phyloP scores from a whole-genome alignment of 2,113 vertebrate genomes.

The Phycodurus eques region DNA sequence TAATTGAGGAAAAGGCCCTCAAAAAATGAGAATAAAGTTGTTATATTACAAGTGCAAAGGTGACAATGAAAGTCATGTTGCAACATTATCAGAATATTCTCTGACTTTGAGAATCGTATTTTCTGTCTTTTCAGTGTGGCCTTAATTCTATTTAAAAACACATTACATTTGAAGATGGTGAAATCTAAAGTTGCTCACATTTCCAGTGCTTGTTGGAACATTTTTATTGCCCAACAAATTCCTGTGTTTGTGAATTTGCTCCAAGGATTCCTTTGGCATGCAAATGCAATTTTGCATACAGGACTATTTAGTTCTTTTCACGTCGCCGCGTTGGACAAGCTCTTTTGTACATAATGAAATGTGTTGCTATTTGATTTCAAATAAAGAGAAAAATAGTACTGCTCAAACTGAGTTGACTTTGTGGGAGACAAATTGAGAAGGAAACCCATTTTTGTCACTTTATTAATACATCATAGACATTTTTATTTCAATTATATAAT shows the following conservation, averaged over 20 bases:
- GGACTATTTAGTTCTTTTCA: not conserved
- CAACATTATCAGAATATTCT: not conserved
- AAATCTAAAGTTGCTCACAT: no score
- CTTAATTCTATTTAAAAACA: no score
- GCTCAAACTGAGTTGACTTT: not conserved
- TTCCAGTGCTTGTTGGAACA: no score
- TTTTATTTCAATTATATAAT: slow-evolving; percentile 74
- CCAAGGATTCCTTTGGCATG: not conserved
- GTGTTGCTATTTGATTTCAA: not conserved
- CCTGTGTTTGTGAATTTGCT: no score
- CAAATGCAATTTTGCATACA: not conserved
- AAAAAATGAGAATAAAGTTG: no score
- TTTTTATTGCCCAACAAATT: not conserved
- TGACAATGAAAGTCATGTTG: no score
- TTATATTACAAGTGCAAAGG: no score
- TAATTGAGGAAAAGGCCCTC: not conserved
- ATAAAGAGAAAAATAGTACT: not conserved
- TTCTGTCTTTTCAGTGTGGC: no score
- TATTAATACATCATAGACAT: slow-evolving; percentile 77
- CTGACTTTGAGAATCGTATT: no score
- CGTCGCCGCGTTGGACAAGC: not conserved
- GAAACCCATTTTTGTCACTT: slow-evolving; percentile 50
- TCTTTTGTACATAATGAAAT: not conserved
- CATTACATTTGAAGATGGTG: no score
- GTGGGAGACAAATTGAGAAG: slow-evolving; percentile 9